A percentile compares a stretch with the other conserved stretches of the same genome.
Conservation (phyloP, 2,888 invertebrate species). For the Xestia rhomboidea region DNA sequence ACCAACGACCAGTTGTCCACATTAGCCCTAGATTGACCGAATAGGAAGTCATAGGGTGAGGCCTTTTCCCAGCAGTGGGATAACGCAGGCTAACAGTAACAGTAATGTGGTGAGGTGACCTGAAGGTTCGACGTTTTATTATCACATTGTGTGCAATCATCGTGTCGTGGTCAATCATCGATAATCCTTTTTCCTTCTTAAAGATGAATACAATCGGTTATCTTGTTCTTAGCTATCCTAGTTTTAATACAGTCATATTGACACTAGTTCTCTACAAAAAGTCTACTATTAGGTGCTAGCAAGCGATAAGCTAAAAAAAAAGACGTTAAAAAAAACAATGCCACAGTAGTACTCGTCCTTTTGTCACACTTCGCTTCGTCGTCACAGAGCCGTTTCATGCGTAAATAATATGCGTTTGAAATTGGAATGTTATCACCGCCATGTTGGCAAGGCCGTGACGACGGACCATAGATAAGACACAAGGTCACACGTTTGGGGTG, state of each 20-base stretch:
- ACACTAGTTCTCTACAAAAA: conserved; percentile 4
- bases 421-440: conserved; percentile 58
- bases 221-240: neutral
- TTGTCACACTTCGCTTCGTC: conserved; percentile 30
- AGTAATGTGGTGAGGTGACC: no score
- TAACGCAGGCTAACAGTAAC: no score
- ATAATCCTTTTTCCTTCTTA: neutral
- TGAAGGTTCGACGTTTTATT: no score
- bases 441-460: conserved; percentile 48
- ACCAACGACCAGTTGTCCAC: no score
- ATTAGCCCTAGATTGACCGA: no score
- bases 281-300: neutral
- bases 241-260: neutral
- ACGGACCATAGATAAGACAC: conserved; percentile 53
- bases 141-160: fast-evolving
- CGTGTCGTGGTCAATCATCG: neutral
- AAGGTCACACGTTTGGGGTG: conserved; percentile 51
- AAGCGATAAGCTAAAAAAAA: neutral
- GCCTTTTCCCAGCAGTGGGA: no score
- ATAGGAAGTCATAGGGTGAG: no score
- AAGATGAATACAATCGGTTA: neutral
- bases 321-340: conserved; percentile 17
- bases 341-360: conserved; percentile 5
- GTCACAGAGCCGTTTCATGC: conserved; percentile 27
- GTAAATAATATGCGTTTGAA: conserved; percentile 55